Evolutionary conservation across 2,797 vertebrate genomes (phyloP), one percentile per base, ranked within the genome.

Genomic region (Myiotriccus ornatus): DNA sequence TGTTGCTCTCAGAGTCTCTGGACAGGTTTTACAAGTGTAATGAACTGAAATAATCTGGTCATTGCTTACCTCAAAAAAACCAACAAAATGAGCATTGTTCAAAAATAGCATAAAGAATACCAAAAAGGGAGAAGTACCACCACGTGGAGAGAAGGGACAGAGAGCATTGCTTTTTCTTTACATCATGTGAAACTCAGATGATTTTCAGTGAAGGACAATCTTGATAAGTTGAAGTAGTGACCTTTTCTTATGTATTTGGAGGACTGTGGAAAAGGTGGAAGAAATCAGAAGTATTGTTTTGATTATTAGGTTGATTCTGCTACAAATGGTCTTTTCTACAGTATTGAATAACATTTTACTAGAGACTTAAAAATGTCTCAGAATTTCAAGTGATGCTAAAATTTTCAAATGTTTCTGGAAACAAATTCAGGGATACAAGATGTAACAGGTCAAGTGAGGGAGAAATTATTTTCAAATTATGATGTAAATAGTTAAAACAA

Each of bases 381-480:
- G 28, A 71, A 11, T 55, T 82, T 93, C 20, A 22, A 6, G 12
- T 35, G 12, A 30, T 5, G 1, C 20, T 37, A 27, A 75, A 50
- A 14, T 39, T 87, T 89, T 76, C 7, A 3, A 59, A 46, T 56
- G 20, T 24, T 91, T 89, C 23, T 77, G 44, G 67, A 78, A 89
- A 50, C 23, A 65, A 76, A 69, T 62, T 14, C 16, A 43, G 55
- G 27, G 15, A 11, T 21, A 28, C 4, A 39, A 76, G 24, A 43
- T 0, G 0, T 63, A 55, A n/a, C 14, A 11, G 14, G 7, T 55
- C 30, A 80, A 82, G 8, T 15, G 18, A 47, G 8, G 16, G 22
- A 16, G 65, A 59, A 55, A 52, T 73, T 67, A 69, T 80, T 75
- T 96, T 56, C 35, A n/a, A 60, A 74, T 93, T 76, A 39, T 25